These are phyloP conservation scores for Notocelia uddmanniana DNA, from an alignment of 2,888 invertebrate species.

Conservation along the genomic window DNA sequence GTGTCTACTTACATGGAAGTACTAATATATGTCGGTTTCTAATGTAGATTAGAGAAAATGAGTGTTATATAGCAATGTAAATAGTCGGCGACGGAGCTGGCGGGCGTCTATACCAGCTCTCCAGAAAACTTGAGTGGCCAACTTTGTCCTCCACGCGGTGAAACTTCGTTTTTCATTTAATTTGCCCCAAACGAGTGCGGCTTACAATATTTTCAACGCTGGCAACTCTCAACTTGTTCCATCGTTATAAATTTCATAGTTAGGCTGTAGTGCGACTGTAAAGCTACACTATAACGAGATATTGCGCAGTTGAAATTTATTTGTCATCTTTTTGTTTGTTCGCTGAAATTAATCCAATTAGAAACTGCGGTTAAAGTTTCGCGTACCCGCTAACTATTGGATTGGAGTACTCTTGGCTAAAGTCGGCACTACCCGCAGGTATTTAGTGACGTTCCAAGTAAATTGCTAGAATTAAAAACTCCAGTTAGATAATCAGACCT, in stretches of 20 bases:
- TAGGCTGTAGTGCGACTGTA: conserved; percentile 55
- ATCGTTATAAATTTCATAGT: conserved; percentile 81
- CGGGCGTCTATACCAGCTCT: conserved; percentile 47
- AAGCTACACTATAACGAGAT: conserved; percentile 46
- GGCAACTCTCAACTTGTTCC: conserved; percentile 74
- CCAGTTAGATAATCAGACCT: neutral
- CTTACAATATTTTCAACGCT: conserved; percentile 84
- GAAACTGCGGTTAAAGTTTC: conserved; percentile 44
- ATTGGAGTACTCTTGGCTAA: conserved; percentile 24
- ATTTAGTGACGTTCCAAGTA: conserved; percentile 15
- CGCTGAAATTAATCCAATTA: conserved; percentile 46
- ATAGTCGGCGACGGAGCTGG: conserved; percentile 32
- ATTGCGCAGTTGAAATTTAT: conserved; percentile 43
- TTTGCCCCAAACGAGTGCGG: conserved; percentile 82
- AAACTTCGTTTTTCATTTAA: conserved; percentile 85
- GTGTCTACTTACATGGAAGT: neutral
- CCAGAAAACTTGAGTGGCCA: conserved; percentile 78
- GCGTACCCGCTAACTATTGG: conserved; percentile 36
- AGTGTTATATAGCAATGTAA: conserved; percentile 40
- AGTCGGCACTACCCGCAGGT: conserved; percentile 23
- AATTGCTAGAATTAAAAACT: neutral
- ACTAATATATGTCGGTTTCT: neutral
- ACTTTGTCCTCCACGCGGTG: conserved; percentile 76
- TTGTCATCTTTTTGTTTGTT: conserved; percentile 46
- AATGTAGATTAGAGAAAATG: conserved; percentile 29